Conservation (phyloP, 2,797 vertebrate genomes). For the Protosalanx chinensis region DNA sequence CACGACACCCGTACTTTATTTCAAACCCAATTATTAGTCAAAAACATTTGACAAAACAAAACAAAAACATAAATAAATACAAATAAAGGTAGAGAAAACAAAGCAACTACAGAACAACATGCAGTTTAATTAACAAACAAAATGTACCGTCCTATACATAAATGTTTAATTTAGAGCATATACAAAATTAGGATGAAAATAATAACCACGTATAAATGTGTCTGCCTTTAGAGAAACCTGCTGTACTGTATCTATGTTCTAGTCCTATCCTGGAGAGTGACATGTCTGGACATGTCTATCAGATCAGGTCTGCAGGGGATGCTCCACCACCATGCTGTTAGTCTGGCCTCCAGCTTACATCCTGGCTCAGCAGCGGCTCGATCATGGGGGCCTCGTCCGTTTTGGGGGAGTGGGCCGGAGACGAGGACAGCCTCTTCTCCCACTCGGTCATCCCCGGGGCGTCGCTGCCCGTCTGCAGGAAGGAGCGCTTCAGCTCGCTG, state of each 20-base stretch:
- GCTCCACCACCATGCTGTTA: constrained; percentile 35
- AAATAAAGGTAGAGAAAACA: neutral
- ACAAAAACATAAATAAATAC: too few relatives aligned
- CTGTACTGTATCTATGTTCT: neutral
- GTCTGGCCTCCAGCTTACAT: constrained; percentile 76
- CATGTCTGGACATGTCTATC: neutral
- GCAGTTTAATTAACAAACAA: constrained; percentile 13
- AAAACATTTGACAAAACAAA: too few relatives aligned
- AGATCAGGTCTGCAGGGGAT: constrained; percentile 28
- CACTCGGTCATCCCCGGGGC: constrained; percentile 81
- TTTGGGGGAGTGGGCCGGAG: constrained; percentile 73
- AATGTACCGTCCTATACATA: neutral
- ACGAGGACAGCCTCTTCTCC: constrained; percentile 92
- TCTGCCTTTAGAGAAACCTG: neutral
- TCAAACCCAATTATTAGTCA: too few relatives aligned
- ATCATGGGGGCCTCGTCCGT: constrained; percentile 86
- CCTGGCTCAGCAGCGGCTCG: constrained; percentile 86
- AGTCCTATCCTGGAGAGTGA: neutral
- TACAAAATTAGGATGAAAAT: neutral
- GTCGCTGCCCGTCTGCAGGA: constrained; percentile 84
- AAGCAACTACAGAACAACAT: neutral
- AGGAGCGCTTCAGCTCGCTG: constrained; percentile 93
- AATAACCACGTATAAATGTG: neutral
- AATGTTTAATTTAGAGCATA: neutral
- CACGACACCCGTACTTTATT: too few relatives aligned